A percentile compares a stretch with the other conserved stretches of the same genome.
phyloP scores from a whole-genome alignment of 2,113 vertebrate species.

The Pangasianodon hypophthalmus region DNA sequence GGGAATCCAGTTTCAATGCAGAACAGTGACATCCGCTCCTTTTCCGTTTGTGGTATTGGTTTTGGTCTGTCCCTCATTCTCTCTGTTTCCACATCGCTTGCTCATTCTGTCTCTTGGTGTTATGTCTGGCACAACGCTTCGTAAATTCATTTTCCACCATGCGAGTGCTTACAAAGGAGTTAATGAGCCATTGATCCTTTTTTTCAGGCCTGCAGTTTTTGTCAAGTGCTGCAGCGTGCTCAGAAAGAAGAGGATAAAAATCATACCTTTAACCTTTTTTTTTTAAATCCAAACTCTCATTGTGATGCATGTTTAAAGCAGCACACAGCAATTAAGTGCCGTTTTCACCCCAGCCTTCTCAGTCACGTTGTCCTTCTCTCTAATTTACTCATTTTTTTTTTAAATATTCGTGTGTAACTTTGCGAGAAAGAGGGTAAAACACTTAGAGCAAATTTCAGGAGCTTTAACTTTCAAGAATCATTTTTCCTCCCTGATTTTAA shows the following conservation, averaged over 20 bases:
- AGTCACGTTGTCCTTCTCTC: neutral
- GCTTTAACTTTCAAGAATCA: neutral
- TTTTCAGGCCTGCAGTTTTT: slow-evolving; percentile 1
- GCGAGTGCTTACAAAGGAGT: slow-evolving; percentile 68
- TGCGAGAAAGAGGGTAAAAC: neutral
- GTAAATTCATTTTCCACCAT: slow-evolving; percentile 68
- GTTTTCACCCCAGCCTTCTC: neutral
- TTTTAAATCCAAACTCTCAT: neutral
- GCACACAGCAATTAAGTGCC: neutral
- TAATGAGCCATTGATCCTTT: slow-evolving; percentile 74
- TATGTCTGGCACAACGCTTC: slow-evolving; percentile 61
- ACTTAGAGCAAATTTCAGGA: too few species aligned
- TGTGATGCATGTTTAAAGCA: slow-evolving; percentile 36
- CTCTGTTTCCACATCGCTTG: neutral
- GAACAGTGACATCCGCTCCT: neutral
- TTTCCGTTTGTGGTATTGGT: slow-evolving; percentile 3
- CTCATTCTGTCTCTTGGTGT: slow-evolving; percentile 48
- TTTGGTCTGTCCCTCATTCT: neutral
- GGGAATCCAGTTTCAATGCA: slow-evolving; percentile 31
- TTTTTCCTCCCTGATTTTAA: neutral
- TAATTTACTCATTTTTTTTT: neutral
- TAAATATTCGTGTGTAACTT: neutral
- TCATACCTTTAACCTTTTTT: neutral
- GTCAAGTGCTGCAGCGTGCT: neutral
- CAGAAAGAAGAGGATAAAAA: neutral